Percentiles rank a stretch among this genome's conserved stretches.
phyloP scores from a whole-genome alignment of 2,113 vertebrate genomes.

The Nibea albiflora region DNA sequence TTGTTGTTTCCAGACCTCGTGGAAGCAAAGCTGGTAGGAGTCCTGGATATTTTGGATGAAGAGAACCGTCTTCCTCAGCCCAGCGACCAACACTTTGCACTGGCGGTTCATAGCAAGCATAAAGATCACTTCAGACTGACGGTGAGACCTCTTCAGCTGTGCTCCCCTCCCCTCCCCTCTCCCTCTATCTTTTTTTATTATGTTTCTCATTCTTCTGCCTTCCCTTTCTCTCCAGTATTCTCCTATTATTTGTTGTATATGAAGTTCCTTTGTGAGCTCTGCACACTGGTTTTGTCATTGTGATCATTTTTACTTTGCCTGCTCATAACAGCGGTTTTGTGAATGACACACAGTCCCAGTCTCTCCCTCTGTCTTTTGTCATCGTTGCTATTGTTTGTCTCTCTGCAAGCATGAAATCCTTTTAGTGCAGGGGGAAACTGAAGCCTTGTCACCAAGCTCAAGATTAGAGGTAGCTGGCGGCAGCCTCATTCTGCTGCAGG shows the following conservation, averaged over 20 bases:
- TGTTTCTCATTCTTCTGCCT: neutral
- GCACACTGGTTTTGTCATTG: slow-evolving; percentile 37
- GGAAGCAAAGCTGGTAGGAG: slow-evolving; percentile 93
- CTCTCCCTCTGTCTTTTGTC: slow-evolving; percentile 30
- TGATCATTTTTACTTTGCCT: slow-evolving; percentile 19
- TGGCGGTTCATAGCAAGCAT: slow-evolving; percentile 93
- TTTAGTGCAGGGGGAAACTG: slow-evolving; percentile 38
- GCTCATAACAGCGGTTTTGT: slow-evolving; percentile 33
- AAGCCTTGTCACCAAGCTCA: slow-evolving; percentile 44
- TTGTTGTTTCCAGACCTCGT: slow-evolving; percentile 89
- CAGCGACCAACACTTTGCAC: slow-evolving; percentile 96
- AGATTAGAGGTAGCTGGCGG: slow-evolving; percentile 44
- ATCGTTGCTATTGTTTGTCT: slow-evolving; percentile 60
- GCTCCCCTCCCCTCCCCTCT: neutral
- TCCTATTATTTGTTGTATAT: slow-evolving; percentile 15
- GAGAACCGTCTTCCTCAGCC: slow-evolving; percentile 98
- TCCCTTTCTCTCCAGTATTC: slow-evolving; percentile 1
- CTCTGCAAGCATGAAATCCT: slow-evolving; percentile 66
- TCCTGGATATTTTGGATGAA: slow-evolving; percentile 98
- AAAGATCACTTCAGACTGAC: slow-evolving; percentile 98
- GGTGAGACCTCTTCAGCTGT: slow-evolving; percentile 78
- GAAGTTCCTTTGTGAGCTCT: slow-evolving; percentile 22
- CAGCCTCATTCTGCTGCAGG: slow-evolving; percentile 21
- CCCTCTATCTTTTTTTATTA: slow-evolving; percentile 5
- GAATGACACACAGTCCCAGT: slow-evolving; percentile 29